These are phyloP conservation scores for Heteromormyrus szaboi DNA, from an alignment of 2,797 vertebrate species.

Conservation along the genomic window DNA sequence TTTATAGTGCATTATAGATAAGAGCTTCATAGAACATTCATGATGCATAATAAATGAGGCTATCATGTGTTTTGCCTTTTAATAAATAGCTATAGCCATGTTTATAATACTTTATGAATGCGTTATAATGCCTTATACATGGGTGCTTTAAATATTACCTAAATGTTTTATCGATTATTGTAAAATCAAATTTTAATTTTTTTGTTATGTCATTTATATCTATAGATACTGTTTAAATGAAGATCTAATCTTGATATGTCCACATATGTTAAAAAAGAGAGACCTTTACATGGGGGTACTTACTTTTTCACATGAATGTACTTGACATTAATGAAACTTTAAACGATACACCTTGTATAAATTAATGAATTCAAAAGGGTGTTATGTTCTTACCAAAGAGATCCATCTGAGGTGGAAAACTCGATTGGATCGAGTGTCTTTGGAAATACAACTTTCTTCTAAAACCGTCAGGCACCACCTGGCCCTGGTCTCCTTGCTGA, in stretches of 20 bases:
- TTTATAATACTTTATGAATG: not conserved
- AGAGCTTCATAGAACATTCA: not conserved
- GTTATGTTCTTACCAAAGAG: constrained; percentile 55
- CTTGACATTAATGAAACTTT: not conserved
- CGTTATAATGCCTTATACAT: not conserved
- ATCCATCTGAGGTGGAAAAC: constrained; percentile 62
- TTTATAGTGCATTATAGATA: not conserved
- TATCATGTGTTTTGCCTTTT: not conserved
- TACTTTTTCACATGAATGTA: not conserved
- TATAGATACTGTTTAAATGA: not conserved
- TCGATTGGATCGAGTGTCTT: constrained; percentile 31
- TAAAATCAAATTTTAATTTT: not conserved
- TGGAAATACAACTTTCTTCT: constrained; percentile 51
- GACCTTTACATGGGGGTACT: not conserved
- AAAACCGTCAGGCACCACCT: constrained; percentile 46
- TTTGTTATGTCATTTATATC: not conserved
- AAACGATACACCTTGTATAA: not conserved
- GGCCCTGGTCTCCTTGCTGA: constrained; percentile 44
- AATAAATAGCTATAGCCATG: not conserved
- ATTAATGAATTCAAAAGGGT: not conserved
- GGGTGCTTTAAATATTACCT: not conserved
- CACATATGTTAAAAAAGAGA: not conserved
- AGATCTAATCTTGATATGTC: not conserved
- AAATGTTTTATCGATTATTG: not conserved
- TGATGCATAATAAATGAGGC: not conserved